Evolutionary conservation across 1,140 invertebrate genomes (phyloP), one percentile per base, ranked within the genome.

Genomic region (Sinonovacula constricta): DNA sequence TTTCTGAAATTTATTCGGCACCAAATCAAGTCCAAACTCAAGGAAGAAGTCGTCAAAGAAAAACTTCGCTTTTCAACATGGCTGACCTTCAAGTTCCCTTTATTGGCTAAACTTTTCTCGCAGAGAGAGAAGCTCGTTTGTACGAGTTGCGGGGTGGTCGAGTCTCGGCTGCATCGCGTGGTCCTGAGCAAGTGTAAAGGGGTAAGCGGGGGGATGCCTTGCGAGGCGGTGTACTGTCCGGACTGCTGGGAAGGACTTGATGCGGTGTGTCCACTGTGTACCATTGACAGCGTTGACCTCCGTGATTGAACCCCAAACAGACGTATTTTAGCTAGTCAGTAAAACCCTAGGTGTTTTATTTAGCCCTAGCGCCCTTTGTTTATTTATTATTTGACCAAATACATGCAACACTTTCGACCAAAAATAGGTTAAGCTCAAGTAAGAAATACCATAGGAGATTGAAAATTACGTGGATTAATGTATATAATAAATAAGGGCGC

Each of bases 1-100:
- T 69, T 78, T 53, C 45, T 69, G 39, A 68, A 54, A 34, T 78
- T 78, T 31, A 2, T 78, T 14, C 54, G 75, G 34, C 54, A 78
- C 28, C 66, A 69, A 28, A 69, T 78, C 54, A 68, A 60, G 22
- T 69, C 66, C 14, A 0, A 56, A 1, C 67, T 69, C 30, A 78
- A 78, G 22, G 75, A 78, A 62, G n/a, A 67, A 36, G 5, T 28
- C 3, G 66, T 78, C 2, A 78, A 78, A 26, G 53, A 78, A 15
- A n/a, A 69, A 7, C 66, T 78, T 5, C 54, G 67, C n/a, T 53
- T 78, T 7, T 69, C 67, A 28, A 53, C 66, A 26, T 69, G 65
- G 75, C 57, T 78, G n/a, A 24, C 31, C 15, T 59, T 63, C 5
- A 69, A 70, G 36, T 51, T 69, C 24, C 75, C 75, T 5, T 53